Conservation (phyloP, 1,140 invertebrate genomes). For the Planococcus citri region DNA sequence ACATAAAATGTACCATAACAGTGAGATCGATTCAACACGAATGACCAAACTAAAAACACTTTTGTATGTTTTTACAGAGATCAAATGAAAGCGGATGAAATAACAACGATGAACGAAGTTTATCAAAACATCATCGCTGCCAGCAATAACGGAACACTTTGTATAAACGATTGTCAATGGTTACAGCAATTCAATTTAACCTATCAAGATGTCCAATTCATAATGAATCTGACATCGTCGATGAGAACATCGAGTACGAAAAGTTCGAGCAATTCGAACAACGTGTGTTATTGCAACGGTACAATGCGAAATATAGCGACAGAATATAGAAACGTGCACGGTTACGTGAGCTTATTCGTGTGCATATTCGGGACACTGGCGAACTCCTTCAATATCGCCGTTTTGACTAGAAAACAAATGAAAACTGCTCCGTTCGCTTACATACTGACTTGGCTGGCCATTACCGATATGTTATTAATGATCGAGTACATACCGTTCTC, state of each 20-base stretch:
- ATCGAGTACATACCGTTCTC: conserved; percentile 83
- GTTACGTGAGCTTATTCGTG: conserved; percentile 60
- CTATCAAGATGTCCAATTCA: conserved; percentile 12
- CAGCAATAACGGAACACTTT: background rate
- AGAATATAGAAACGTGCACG: conserved; percentile 46
- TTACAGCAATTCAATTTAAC: conserved; percentile 24
- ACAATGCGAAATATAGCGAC: conserved; percentile 35
- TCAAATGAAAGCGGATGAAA: background rate
- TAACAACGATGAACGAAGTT: background rate
- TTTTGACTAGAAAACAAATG: conserved; percentile 82
- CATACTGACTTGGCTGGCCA: conserved; percentile 72
- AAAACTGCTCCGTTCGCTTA: conserved; percentile 71
- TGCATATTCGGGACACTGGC: conserved; percentile 85
- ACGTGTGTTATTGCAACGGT: conserved; percentile 34
- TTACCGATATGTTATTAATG: conserved; percentile 86
- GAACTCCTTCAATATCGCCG: conserved; percentile 85
- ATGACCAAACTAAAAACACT: too few relatives aligned
- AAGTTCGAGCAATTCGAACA: background rate
- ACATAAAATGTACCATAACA: too few relatives aligned
- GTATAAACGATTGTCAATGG: background rate
- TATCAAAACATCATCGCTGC: background rate
- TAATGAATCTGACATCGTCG: conserved; percentile 19
- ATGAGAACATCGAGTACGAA: background rate
- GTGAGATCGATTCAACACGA: too few relatives aligned
- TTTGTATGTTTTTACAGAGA: background rate